phyloP scores from a whole-genome alignment of 2,888 invertebrate species.

The Iphiclides podalirius region DNA sequence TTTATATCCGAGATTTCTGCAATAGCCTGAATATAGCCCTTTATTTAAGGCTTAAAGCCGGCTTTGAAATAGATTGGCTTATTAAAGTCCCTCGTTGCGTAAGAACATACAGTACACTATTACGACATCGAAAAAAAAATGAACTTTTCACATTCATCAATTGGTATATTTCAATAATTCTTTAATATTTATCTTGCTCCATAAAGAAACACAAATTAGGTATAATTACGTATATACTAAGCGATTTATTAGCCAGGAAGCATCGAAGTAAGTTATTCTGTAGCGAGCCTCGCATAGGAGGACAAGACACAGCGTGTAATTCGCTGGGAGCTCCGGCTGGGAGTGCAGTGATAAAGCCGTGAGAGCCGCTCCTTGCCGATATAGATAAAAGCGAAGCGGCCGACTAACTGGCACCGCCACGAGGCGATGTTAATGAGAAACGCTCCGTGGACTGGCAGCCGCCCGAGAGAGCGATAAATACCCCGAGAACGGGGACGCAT shows the following conservation, averaged over 20 bases:
- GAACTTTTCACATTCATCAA: too few species aligned
- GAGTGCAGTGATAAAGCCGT: slow-evolving; percentile 41
- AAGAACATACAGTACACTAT: too few species aligned
- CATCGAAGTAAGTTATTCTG: too few species aligned
- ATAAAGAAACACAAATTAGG: too few species aligned
- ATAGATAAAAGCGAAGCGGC: slow-evolving; percentile 40
- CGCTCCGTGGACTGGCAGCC: slow-evolving; percentile 37
- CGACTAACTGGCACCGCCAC: slow-evolving; percentile 37
- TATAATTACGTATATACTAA: too few species aligned
- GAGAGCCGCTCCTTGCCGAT: slow-evolving; percentile 34
- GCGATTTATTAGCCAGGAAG: too few species aligned
- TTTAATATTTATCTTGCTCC: too few species aligned
- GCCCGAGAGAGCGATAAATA: slow-evolving; percentile 44
- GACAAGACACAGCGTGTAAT: slow-evolving; percentile 48
- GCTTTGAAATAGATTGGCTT: slow-evolving; percentile 8
- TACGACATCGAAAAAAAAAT: too few species aligned
- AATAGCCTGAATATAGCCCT: slow-evolving; percentile 44
- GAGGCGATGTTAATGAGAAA: slow-evolving; percentile 41
- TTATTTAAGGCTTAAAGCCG: slow-evolving; percentile 33
- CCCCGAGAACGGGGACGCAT: slow-evolving; percentile 38
- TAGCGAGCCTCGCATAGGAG: slow-evolving; percentile 46
- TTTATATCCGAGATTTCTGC: slow-evolving; percentile 65
- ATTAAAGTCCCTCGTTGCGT: slow-evolving; percentile 7
- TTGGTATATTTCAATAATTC: too few species aligned
- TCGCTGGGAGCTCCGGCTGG: slow-evolving; percentile 41